A percentile compares a stretch with the other conserved stretches of the same genome.
phyloP scores from a whole-genome alignment of 2,113 vertebrate species.

The Ceuthmochares aereus region DNA sequence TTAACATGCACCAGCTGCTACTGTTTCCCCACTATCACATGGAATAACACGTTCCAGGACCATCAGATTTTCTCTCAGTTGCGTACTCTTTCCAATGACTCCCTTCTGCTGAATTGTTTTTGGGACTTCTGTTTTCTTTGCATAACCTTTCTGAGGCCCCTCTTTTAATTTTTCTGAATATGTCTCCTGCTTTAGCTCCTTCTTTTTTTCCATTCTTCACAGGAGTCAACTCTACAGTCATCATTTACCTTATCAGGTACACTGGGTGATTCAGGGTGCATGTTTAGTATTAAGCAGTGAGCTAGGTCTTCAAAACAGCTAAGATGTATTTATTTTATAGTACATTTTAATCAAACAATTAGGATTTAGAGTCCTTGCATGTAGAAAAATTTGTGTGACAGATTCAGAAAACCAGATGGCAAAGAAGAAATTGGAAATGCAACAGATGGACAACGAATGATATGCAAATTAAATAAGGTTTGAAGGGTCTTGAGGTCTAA shows the following conservation, averaged over 20 bases:
- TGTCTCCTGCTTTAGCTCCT: not conserved
- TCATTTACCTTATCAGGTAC: not conserved
- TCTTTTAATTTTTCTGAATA: not conserved
- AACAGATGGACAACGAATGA: conserved; percentile 34
- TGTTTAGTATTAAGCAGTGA: not conserved
- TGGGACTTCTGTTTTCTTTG: conserved; percentile 3
- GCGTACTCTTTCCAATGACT: not conserved
- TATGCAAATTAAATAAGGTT: not conserved
- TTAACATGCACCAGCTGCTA: conserved; percentile 25
- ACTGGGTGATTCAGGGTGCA: not conserved
- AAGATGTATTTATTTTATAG: not conserved
- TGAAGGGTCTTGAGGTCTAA: not conserved
- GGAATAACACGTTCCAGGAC: not conserved
- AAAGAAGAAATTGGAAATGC: conserved; percentile 18
- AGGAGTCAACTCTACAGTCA: not conserved
- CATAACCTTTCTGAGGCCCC: not conserved
- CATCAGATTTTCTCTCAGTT: not conserved
- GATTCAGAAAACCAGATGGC: conserved; percentile 34
- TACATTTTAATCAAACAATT: not conserved
- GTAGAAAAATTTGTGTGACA: not conserved
- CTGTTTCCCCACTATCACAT: not conserved
- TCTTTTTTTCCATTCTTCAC: not conserved
- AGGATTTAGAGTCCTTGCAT: not conserved
- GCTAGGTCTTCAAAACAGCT: not conserved
- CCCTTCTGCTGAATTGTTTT: not conserved